Evolutionary conservation across 2,797 vertebrate genomes (phyloP), one percentile per base, ranked within the genome.

Genomic region (Psittacula derbiana): DNA sequence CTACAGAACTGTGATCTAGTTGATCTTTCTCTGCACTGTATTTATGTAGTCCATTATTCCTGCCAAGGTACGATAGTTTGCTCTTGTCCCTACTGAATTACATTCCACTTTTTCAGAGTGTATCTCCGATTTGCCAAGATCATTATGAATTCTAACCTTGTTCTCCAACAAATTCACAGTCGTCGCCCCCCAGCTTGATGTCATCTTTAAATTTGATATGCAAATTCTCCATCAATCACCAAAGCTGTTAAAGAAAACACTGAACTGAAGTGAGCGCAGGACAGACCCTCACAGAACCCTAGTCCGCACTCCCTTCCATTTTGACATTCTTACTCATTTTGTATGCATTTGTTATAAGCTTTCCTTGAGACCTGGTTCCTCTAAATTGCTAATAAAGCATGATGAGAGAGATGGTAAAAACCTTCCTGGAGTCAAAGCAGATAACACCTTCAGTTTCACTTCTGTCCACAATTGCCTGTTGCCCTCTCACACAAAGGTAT

Each of bases 1-100:
- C 90, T 85, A 55, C 83, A 89, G 70, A 94, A 66, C 78, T 88
- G 60, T 80, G 86, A 93, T 96, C 95, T 95, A 92, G 80, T 64
- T 92, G 92, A 95, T 95, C 71, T 95, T 96, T 80, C 86, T 86
- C 80, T 90, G 78, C 28, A 33, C 64, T 60, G 31, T 86, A 94
- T 93, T 94, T 93, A 90, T 73, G 86, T 92, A 81, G 66, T 70
- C 44, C 76, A 57, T 95, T 93, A 80, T 84, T 94, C 40, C 73
- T 86, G 83, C 70, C 78, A 92, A 93, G 53, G 78, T 89, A 80
- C 88, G 90, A 86, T 62, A 90, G 83, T 81, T 95, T 89, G 80
- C 5, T 5, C 55, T 95, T 86, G 55, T 94, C 31, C 76, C 80
- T 87, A 41, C 36, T 93, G 86, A 95, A 95, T 93, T 94, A 88